phyloP scores from a whole-genome alignment of 2,113 vertebrate genomes.

The Cephalopholis sonnerati region DNA sequence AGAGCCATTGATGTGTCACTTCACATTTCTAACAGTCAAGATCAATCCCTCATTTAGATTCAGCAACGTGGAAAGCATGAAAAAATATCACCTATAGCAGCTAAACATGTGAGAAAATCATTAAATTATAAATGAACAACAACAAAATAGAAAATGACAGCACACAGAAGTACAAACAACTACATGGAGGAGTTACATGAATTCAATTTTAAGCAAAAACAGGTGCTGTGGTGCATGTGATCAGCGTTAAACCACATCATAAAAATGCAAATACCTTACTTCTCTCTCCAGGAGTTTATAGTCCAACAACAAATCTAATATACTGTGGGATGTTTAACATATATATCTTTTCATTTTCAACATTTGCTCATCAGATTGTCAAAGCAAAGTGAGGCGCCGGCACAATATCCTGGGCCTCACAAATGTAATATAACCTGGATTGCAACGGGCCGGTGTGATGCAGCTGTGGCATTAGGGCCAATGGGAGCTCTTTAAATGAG shows the following conservation, averaged over 20 bases:
- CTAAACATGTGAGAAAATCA: conserved; percentile 6
- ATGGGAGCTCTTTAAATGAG: conserved; percentile 76
- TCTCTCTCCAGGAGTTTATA: conserved; percentile 36
- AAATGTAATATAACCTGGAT: conserved; percentile 67
- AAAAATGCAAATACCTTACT: conserved; percentile 58
- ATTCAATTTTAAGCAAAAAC: conserved; percentile 25
- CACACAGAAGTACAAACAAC: neutral
- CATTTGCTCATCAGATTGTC: conserved; percentile 54
- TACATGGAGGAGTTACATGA: neutral
- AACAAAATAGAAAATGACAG: neutral
- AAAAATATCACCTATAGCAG: neutral
- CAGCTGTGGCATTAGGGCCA: conserved; percentile 66
- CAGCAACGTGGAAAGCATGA: conserved; percentile 24
- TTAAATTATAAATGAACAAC: conserved; percentile 5
- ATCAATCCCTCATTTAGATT: conserved; percentile 49
- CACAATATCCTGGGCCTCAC: conserved; percentile 61
- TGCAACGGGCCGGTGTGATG: conserved; percentile 45
- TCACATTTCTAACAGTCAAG: conserved; percentile 36
- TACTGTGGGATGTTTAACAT: conserved; percentile 54
- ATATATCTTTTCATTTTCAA: conserved; percentile 58
- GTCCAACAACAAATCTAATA: conserved; percentile 51
- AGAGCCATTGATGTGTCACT: conserved; percentile 50
- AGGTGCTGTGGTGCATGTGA: conserved; percentile 9
- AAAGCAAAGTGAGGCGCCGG: conserved; percentile 37
- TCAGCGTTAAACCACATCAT: conserved; percentile 30